Percentiles rank a stretch among this genome's conserved stretches.
Evolutionary conservation across 2,888 invertebrate genomes (phyloP).

Genomic region (Nezara viridula): DNA sequence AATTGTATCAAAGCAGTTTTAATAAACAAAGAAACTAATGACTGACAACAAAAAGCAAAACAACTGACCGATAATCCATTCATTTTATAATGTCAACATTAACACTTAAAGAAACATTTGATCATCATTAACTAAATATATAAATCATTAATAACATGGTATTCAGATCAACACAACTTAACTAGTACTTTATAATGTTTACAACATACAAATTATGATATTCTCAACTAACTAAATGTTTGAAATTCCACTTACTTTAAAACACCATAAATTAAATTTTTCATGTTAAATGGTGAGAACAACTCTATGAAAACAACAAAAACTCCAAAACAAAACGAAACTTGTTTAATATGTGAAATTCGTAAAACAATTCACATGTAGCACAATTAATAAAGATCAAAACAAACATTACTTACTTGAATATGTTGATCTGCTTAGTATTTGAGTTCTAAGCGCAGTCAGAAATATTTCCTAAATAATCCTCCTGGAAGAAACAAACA

Average conservation of each 20-base stretch:
- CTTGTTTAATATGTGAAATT: neutral
- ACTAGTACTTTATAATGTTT: neutral
- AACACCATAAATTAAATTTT: neutral
- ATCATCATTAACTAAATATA: neutral
- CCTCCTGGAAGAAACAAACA: constrained; percentile 20
- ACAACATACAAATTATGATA: too few species aligned
- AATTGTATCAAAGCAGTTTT: neutral
- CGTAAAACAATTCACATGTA: neutral
- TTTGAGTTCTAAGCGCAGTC: neutral
- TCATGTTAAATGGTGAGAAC: neutral
- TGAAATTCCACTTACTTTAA: neutral
- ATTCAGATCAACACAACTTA: neutral
- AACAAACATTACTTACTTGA: constrained; percentile 34
- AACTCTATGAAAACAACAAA: neutral
- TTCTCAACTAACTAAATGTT: neutral
- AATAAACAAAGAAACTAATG: neutral
- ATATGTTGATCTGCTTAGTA: neutral
- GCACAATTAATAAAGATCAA: neutral
- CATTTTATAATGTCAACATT: neutral
- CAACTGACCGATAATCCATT: neutral
- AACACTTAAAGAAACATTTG: neutral
- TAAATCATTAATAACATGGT: neutral
- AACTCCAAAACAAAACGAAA: neutral
- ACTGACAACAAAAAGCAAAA: neutral
- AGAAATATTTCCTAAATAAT: constrained; percentile 11